A percentile compares a stretch with the other conserved stretches of the same genome.
Conservation (phyloP, 2,113 vertebrate species). For the Colistium nudipinnis region DNA sequence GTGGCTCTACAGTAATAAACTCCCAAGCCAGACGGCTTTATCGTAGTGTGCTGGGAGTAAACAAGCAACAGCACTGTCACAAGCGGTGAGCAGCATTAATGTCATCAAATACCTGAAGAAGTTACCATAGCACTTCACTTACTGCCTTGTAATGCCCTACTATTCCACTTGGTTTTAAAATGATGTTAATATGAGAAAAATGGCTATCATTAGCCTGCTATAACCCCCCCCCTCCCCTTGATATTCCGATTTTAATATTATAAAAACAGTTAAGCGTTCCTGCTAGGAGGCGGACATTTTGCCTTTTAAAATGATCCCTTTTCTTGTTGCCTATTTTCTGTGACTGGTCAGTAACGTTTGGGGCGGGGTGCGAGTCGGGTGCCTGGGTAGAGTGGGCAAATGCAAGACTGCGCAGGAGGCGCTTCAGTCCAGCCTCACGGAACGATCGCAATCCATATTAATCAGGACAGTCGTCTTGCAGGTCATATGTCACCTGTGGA, state of each 20-base stretch:
- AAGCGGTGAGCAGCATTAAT: neutral
- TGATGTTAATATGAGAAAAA: too few species aligned
- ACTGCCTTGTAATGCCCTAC: too few species aligned
- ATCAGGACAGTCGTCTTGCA: slow-evolving; percentile 16
- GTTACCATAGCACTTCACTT: neutral
- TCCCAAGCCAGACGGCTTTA: slow-evolving; percentile 15
- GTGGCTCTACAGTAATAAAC: slow-evolving; percentile 5
- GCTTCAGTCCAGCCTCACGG: neutral
- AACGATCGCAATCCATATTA: slow-evolving; percentile 10
- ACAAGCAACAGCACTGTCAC: slow-evolving; percentile 10
- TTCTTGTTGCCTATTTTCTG: too few species aligned
- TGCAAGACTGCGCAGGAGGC: neutral
- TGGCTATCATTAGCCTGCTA: too few species aligned
- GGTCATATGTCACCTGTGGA: neutral
- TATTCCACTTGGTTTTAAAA: too few species aligned
- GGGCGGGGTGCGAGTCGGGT: too few species aligned
- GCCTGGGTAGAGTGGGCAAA: neutral
- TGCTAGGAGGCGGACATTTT: too few species aligned
- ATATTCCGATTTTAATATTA: too few species aligned
- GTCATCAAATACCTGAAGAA: slow-evolving; percentile 8
- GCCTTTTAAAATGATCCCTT: too few species aligned
- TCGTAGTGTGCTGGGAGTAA: neutral
- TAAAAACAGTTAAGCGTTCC: too few species aligned
- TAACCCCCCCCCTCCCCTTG: too few species aligned
- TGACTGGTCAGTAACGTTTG: too few species aligned